These are phyloP conservation scores for Dromius quadrimaculatus DNA, from an alignment of 2,888 invertebrate species.

Conservation along the genomic window DNA sequence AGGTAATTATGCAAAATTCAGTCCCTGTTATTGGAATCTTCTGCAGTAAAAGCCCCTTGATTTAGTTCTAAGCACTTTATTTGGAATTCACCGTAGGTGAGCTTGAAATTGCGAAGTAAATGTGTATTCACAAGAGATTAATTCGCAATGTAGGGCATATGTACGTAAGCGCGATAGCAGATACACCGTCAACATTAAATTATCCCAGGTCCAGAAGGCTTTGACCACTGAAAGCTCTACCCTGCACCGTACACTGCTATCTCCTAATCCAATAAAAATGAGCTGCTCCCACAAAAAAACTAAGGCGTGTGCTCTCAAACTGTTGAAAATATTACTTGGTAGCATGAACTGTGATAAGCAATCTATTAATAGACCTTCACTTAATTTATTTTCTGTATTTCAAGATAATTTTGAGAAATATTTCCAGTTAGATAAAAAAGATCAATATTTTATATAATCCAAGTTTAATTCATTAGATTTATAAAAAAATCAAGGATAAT, in stretches of 20 bases:
- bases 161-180: not conserved
- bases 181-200: constrained; percentile 16
- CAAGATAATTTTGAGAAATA: no score
- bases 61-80: constrained; percentile 5
- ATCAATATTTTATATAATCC: no score
- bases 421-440: no score
- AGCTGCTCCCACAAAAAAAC: constrained; percentile 2
- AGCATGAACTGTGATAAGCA: no score
- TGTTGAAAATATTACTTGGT: no score
- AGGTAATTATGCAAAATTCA: no score
- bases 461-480: no score
- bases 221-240: not conserved
- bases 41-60: constrained; percentile 8
- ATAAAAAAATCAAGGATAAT: no score
- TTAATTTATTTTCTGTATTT: no score
- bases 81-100: constrained; percentile 24
- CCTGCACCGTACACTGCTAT: no score
- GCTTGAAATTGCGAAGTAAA: constrained; percentile 21
- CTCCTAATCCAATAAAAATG: constrained; percentile 20
- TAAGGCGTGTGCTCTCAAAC: no score
- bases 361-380: no score
- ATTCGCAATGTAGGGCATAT: constrained; percentile 14
- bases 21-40: not conserved
- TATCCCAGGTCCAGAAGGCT: not conserved
- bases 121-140: constrained; percentile 13